A percentile compares a stretch with the other conserved stretches of the same genome.
These are phyloP conservation scores for Botia kubotai DNA, from an alignment of 2,797 vertebrate species.

Conservation along the genomic window DNA sequence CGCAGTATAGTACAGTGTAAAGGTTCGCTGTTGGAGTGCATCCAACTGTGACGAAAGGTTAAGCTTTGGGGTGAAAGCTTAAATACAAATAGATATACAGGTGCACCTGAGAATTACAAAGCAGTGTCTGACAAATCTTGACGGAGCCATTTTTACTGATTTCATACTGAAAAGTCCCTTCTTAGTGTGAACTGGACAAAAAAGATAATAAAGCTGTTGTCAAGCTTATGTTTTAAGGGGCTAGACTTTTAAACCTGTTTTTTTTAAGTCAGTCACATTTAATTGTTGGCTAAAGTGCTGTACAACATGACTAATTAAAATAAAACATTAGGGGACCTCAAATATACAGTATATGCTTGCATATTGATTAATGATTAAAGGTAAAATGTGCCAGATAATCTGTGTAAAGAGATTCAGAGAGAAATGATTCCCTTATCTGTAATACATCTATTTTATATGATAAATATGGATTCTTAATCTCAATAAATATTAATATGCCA, in stretches of 20 bases:
- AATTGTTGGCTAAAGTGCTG: neutral
- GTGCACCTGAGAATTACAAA: neutral
- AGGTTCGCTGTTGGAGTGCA: neutral
- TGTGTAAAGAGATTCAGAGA: constrained; percentile 14
- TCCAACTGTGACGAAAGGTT: neutral
- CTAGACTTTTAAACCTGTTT: neutral
- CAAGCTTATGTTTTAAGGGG: neutral
- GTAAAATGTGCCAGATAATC: constrained; percentile 13
- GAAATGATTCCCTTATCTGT: constrained; percentile 43
- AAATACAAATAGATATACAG: neutral
- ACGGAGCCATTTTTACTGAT: neutral
- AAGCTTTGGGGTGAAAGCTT: neutral
- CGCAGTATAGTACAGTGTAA: neutral
- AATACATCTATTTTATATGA: constrained; percentile 58
- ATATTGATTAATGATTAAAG: neutral
- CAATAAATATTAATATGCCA: constrained; percentile 62
- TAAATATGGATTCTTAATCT: constrained; percentile 60
- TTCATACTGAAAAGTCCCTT: neutral
- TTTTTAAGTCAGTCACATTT: neutral
- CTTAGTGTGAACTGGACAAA: neutral
- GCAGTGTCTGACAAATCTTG: neutral
- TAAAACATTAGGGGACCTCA: neutral
- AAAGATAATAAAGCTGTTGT: neutral
- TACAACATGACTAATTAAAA: neutral
- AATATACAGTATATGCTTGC: neutral